Base-by-base conservation (phyloP, 1,140 invertebrate genomes). In the Panulirus ornatus region DNA sequence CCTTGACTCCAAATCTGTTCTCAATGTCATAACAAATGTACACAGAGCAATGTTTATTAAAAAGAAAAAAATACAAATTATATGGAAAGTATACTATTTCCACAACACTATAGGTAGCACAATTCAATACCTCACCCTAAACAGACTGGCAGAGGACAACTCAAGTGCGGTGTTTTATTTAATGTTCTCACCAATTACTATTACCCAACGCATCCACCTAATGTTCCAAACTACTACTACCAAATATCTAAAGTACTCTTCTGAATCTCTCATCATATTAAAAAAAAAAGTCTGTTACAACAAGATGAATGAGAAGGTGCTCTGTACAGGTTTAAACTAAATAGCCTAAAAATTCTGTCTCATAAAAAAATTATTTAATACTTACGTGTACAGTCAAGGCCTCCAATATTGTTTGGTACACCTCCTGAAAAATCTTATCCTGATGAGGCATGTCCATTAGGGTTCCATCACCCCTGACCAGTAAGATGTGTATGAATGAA, bases 321-420 rank as follows among this genome's bases (percentile, higher is more conserved):
- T n/a, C n/a, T 30, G n/a, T 16, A 70, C 2, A 66, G 36, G 34
- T 19, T 40, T 16, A 66, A 9, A 1, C 16, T 19, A 36, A 58
- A 34, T 0, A 16, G 34, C 16, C 38, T 27, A 54, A n/a, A 58
- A 19, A 40, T 16, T 11, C 19, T 8, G 42, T 19, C 22, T 14
- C n/a, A 34, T 58, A 2, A 54, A 54, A 2, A 51, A 0, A n/a
- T n/a, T n/a, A n/a, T n/a, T n/a, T 42, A n/a, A 75, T 34, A 36
- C 73, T 79, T n/a, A 78, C 85, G 47, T 40, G 54, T 34, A 79
- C n/a, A 66, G 22, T 79, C 3, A 76, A n/a, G 27, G 47, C 38
- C n/a, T 78, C 85, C 51, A 87, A 19, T n/a, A 51, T 54, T 27
- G 54, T 87, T 38, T 87, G 73, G 40, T 87, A 87, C 9, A 87